Percentiles rank a stretch among this genome's conserved stretches.
These are phyloP conservation scores for Ochotona princeps DNA, from an alignment of 2,113 vertebrate species.

Conservation along the genomic window DNA sequence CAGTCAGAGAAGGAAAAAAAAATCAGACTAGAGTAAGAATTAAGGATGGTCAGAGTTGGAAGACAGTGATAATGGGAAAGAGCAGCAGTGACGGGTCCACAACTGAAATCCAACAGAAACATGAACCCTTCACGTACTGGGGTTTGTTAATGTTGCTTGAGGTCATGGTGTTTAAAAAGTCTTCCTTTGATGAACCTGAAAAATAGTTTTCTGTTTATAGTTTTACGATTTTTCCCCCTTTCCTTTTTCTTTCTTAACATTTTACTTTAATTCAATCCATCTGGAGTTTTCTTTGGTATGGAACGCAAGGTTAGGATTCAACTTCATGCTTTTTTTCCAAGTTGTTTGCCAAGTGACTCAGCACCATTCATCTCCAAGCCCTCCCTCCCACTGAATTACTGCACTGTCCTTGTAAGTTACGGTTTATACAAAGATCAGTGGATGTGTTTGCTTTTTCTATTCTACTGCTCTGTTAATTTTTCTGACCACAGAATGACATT, in stretches of 20 bases:
- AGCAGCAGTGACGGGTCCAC: conserved; percentile 6
- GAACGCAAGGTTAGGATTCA: conserved; percentile 21
- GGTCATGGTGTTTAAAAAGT: not conserved
- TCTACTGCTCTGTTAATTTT: conserved; percentile 18
- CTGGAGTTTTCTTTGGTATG: conserved; percentile 54
- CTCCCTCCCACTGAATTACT: not conserved
- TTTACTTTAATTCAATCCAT: conserved; percentile 41
- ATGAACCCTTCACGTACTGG: not conserved
- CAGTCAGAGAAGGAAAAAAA: not conserved
- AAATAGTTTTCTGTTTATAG: conserved; percentile 14
- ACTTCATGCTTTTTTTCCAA: not conserved
- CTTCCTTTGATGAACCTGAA: conserved; percentile 49
- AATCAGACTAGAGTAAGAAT: not conserved
- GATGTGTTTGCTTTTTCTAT: not conserved
- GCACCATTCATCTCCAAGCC: not conserved
- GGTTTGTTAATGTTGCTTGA: not conserved
- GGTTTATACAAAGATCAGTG: not conserved
- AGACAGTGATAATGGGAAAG: not conserved
- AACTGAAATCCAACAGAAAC: not conserved
- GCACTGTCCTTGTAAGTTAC: not conserved
- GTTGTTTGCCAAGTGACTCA: conserved; percentile 30
- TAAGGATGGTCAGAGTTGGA: not conserved
- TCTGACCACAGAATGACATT: not conserved
- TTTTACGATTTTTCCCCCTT: conserved; percentile 7
- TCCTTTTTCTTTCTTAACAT: not conserved